These are phyloP conservation scores for Pleuronectes platessa DNA, from an alignment of 2,113 vertebrate genomes.

Conservation along the genomic window DNA sequence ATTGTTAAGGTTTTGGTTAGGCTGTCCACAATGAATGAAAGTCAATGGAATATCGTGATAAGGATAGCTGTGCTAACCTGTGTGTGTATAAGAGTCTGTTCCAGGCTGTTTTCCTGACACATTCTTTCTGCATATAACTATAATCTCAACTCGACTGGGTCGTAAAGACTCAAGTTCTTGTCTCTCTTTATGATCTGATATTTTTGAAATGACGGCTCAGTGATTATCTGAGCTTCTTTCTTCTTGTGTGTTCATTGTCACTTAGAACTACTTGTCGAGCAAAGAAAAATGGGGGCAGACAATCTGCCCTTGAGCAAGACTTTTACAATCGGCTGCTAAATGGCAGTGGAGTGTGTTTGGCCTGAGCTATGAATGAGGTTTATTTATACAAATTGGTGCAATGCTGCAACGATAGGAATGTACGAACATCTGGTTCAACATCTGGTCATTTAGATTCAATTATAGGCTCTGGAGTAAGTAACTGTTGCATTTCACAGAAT, in stretches of 20 bases:
- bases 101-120: background rate
- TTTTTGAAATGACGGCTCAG: background rate
- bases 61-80: no score
- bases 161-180: no score
- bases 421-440: constrained; percentile 33
- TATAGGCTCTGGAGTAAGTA: background rate
- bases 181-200: background rate
- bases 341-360: background rate
- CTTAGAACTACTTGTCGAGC: background rate
- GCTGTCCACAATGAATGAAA: no score
- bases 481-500: background rate
- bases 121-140: background rate
- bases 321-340: background rate
- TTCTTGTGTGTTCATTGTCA: background rate
- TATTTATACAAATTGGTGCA: background rate
- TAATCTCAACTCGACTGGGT: no score
- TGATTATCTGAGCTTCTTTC: no score
- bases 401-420: background rate
- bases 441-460: constrained; percentile 1
- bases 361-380: background rate
- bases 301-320: constrained; percentile 4
- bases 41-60: no score
- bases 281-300: background rate
- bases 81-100: background rate
- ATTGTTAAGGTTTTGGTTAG: no score